phyloP scores from a whole-genome alignment of 2,888 invertebrate species.

The Oligia fasciuncula region DNA sequence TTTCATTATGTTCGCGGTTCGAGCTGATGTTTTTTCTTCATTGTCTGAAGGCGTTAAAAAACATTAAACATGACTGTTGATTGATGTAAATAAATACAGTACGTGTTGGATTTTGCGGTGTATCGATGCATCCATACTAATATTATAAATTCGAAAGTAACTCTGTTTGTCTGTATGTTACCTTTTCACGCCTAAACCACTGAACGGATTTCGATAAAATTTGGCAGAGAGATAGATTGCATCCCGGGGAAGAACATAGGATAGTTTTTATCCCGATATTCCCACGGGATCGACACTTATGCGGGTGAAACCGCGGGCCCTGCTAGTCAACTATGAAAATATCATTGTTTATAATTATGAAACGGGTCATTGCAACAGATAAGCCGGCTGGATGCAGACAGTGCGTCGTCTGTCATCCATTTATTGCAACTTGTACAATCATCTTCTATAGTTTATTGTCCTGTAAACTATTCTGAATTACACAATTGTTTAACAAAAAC shows the following conservation, averaged over 20 bases:
- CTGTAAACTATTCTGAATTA: constrained; percentile 35
- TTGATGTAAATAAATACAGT: constrained; percentile 25
- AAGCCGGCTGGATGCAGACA: constrained; percentile 73
- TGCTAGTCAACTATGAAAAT: constrained; percentile 12
- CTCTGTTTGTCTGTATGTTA: too few species aligned
- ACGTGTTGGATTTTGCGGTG: constrained; percentile 33
- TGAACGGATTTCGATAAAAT: too few species aligned
- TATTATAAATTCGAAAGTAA: too few species aligned
- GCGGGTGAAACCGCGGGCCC: too few species aligned
- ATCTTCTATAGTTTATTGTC: constrained; percentile 45
- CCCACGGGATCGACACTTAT: too few species aligned
- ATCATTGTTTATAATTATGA: constrained; percentile 59
- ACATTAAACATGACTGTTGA: constrained; percentile 31
- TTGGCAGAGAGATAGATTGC: too few species aligned
- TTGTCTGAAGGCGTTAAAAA: constrained; percentile 23
- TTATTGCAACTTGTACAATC: constrained; percentile 55
- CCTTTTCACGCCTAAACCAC: too few species aligned
- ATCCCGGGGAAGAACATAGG: too few species aligned
- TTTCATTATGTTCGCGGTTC: constrained; percentile 27
- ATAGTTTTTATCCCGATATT: too few species aligned
- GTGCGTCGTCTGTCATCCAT: constrained; percentile 73
- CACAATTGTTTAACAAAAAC: constrained; percentile 11
- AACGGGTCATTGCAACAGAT: constrained; percentile 70
- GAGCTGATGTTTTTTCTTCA: constrained; percentile 10
- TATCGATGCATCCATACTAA: not conserved